Conservation (phyloP, 2,888 invertebrate genomes). For the Polydrusus cervinus region DNA sequence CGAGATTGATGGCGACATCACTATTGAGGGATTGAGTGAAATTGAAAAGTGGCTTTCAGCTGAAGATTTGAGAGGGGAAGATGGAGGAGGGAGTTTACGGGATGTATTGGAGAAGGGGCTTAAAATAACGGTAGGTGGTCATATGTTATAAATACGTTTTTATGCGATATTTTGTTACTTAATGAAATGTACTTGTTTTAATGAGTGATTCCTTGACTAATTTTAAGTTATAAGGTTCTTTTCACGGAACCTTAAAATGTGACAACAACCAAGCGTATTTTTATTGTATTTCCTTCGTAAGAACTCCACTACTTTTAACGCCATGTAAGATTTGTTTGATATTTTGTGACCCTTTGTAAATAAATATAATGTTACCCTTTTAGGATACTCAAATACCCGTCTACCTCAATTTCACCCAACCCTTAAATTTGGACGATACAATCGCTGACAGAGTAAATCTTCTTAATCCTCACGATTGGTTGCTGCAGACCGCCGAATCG, state of each 20-base stretch:
- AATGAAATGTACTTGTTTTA: too few species aligned
- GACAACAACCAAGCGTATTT: too few species aligned
- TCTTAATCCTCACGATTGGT: slow-evolving; percentile 69
- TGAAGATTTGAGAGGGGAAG: slow-evolving; percentile 63
- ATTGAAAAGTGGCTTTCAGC: slow-evolving; percentile 69
- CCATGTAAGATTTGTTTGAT: too few species aligned
- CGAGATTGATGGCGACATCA: slow-evolving; percentile 68
- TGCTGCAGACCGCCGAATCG: slow-evolving; percentile 68
- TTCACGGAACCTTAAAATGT: too few species aligned
- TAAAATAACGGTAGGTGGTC: slow-evolving; percentile 55
- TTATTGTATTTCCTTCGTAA: too few species aligned
- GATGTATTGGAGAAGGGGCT: slow-evolving; percentile 66
- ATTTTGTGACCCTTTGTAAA: too few species aligned
- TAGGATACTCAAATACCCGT: slow-evolving; percentile 65
- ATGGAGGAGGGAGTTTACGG: slow-evolving; percentile 63
- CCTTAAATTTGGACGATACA: slow-evolving; percentile 65
- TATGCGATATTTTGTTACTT: too few species aligned
- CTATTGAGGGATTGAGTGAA: slow-evolving; percentile 71
- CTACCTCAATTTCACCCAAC: slow-evolving; percentile 66
- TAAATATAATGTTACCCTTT: not conserved
- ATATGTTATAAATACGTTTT: not conserved
- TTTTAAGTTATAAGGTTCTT: too few species aligned
- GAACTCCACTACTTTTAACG: too few species aligned
- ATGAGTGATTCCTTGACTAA: too few species aligned
- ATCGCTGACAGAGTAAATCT: slow-evolving; percentile 71